Percentiles rank a stretch among this genome's conserved stretches.
These are phyloP conservation scores for Cephus rjabovi DNA, from an alignment of 2,888 invertebrate species.

Conservation along the genomic window DNA sequence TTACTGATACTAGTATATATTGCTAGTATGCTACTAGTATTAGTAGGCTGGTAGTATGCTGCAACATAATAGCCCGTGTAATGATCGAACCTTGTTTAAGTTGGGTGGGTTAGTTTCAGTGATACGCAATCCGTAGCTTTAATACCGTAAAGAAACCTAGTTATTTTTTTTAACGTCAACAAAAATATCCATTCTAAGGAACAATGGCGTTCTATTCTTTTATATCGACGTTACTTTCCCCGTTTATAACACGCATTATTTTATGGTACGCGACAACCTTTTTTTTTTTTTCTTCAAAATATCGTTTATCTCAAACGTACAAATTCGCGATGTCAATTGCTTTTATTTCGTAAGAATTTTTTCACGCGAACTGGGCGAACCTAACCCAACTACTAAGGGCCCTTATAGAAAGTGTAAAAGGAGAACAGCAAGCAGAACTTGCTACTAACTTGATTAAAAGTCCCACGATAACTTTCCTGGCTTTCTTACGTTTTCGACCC, in stretches of 20 bases:
- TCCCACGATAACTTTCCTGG: neutral
- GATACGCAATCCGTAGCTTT: slow-evolving; percentile 34
- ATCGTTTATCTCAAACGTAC: neutral
- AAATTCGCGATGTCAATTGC: neutral
- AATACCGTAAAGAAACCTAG: neutral
- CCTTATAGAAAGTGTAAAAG: neutral
- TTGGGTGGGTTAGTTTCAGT: slow-evolving; percentile 29
- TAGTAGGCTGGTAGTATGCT: slow-evolving; percentile 10
- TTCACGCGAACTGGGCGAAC: neutral
- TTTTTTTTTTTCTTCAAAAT: neutral
- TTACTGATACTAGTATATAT: slow-evolving; percentile 29
- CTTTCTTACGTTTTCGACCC: neutral
- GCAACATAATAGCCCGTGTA: slow-evolving; percentile 42
- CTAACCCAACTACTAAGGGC: neutral
- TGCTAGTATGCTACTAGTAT: neutral
- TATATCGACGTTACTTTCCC: neutral
- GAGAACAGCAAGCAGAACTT: neutral
- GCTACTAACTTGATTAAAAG: neutral
- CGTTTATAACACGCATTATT: neutral
- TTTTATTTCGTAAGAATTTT: neutral
- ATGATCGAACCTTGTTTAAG: slow-evolving; percentile 37
- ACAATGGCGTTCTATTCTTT: neutral
- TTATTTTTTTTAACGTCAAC: neutral
- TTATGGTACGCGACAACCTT: neutral
- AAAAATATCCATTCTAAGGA: neutral